Percentiles rank a stretch among this genome's conserved stretches.
phyloP scores from a whole-genome alignment of 2,888 invertebrate species.

The Dynastes hyllus region DNA sequence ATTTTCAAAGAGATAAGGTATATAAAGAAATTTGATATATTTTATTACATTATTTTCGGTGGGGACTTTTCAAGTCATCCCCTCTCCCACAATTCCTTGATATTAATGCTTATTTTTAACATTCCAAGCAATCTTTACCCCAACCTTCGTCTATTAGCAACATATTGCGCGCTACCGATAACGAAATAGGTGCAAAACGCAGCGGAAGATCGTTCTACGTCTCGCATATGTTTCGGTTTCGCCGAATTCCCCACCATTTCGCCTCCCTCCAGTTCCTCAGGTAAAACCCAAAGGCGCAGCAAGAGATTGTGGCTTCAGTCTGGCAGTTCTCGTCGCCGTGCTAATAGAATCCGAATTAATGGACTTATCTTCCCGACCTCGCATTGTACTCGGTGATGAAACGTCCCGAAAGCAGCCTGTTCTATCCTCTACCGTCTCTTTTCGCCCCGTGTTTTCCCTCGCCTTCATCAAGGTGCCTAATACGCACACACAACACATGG shows the following conservation, averaged over 20 bases:
- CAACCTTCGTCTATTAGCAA: not conserved
- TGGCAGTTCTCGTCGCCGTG: slow-evolving; percentile 61
- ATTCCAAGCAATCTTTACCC: not conserved
- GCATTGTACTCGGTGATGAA: slow-evolving; percentile 61
- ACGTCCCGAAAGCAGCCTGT: slow-evolving; percentile 50
- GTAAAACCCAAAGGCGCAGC: no score
- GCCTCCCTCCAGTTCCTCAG: not conserved
- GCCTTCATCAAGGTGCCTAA: not conserved
- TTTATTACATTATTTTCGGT: no score
- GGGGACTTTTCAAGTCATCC: no score
- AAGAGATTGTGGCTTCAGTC: no score
- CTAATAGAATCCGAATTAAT: slow-evolving; percentile 64
- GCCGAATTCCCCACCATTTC: not conserved
- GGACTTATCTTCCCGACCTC: slow-evolving; percentile 61
- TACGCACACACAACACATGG: not conserved
- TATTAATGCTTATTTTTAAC: not conserved
- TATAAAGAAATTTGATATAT: no score
- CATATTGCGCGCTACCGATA: not conserved
- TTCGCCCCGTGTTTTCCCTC: not conserved
- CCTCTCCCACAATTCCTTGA: not conserved
- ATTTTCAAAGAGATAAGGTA: no score
- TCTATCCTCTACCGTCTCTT: slow-evolving; percentile 55
- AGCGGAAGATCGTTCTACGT: not conserved
- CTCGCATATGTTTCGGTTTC: not conserved
- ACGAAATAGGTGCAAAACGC: not conserved